Percentiles rank a stretch among this genome's conserved stretches.
Evolutionary conservation across 2,888 invertebrate species (phyloP).

Genomic region (Agonopterix heracliana): DNA sequence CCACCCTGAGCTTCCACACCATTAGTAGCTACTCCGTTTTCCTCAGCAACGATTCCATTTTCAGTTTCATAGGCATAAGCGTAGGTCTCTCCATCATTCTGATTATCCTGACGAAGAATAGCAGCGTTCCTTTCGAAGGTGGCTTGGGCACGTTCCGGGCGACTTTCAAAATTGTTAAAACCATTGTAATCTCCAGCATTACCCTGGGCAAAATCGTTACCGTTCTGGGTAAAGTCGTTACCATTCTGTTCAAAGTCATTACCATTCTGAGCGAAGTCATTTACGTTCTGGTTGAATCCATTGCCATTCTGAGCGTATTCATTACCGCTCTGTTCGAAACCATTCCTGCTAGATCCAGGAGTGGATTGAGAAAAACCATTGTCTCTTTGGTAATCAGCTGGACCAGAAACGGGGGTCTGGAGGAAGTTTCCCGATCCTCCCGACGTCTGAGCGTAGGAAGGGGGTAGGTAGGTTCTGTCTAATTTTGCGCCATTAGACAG

Average conservation of each 20-base stretch:
- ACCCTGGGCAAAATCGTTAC: not conserved
- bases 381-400: constrained; percentile 7
- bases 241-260: not conserved
- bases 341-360: constrained; percentile 11
- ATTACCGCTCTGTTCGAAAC: not conserved
- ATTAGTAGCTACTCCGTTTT: constrained; percentile 59
- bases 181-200: constrained; percentile 11
- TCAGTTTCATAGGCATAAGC: constrained; percentile 64
- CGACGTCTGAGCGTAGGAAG: constrained; percentile 52
- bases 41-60: constrained; percentile 65
- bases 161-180: constrained; percentile 13
- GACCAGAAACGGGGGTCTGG: constrained; percentile 33
- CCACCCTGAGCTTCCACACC: constrained; percentile 64
- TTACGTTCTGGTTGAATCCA: constrained; percentile 2
- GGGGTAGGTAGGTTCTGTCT: constrained; percentile 64
- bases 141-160: constrained; percentile 54
- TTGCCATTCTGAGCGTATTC: not conserved
- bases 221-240: constrained; percentile 1
- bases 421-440: constrained; percentile 56
- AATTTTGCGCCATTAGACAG: constrained; percentile 52
- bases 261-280: not conserved
- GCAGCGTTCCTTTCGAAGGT: constrained; percentile 53
- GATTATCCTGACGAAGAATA: constrained; percentile 53
- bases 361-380: constrained; percentile 13
- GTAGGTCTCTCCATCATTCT: constrained; percentile 60